Conservation (phyloP, 2,113 vertebrate genomes). For the Phainopepla nitens region DNA sequence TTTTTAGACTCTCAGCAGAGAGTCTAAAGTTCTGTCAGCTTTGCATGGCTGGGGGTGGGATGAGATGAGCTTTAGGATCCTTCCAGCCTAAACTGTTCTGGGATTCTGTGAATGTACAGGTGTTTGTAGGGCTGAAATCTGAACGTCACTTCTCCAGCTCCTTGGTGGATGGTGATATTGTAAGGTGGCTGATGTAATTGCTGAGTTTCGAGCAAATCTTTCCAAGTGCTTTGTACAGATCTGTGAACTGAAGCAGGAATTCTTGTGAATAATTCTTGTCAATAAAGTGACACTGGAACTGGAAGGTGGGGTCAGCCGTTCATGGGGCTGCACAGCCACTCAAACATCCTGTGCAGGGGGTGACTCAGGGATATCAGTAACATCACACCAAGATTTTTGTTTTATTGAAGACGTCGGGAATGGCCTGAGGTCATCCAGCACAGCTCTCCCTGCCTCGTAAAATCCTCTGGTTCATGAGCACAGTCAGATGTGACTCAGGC, state of each 20-base stretch:
- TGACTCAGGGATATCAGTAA: not conserved
- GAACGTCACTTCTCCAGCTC: not conserved
- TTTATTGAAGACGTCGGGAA: not conserved
- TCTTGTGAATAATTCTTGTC: not conserved
- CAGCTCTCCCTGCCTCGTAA: not conserved
- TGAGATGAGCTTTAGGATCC: not conserved
- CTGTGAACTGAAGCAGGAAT: not conserved
- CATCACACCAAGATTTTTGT: not conserved
- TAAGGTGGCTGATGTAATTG: not conserved
- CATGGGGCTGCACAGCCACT: not conserved
- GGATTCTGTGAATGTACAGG: not conserved
- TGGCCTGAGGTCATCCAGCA: not conserved
- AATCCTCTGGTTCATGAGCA: not conserved
- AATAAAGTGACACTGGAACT: not conserved
- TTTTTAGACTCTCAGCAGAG: not conserved
- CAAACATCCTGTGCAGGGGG: not conserved
- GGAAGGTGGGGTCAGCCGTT: not conserved
- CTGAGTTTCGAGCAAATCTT: not conserved
- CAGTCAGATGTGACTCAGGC: not conserved
- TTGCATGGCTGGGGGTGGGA: not conserved
- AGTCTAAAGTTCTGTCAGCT: not conserved
- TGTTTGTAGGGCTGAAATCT: not conserved
- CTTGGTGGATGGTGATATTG: not conserved
- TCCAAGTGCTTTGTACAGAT: not conserved
- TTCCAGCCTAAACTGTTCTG: not conserved